Evolutionary conservation across 2,888 invertebrate genomes (phyloP).

Genomic region (Trachelus tabidus): DNA sequence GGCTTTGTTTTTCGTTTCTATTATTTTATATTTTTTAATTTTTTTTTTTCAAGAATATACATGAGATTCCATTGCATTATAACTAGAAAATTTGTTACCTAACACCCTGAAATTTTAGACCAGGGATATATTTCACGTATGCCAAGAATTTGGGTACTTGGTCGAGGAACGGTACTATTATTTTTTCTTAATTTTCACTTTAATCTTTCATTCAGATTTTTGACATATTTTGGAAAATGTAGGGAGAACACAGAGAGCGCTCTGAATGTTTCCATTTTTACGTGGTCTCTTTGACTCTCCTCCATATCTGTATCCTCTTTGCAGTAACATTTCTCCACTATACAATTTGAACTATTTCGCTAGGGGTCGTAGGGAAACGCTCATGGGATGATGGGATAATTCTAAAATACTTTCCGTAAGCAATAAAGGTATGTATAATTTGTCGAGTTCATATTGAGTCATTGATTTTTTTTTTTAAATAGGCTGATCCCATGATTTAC

Average conservation of each 20-base stretch:
- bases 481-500: no score
- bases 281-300: constrained; percentile 57
- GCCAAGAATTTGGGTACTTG: no score
- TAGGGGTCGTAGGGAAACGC: not conserved
- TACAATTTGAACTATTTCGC: constrained; percentile 1
- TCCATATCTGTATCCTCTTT: not conserved
- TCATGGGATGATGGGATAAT: no score
- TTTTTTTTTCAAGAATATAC: not conserved
- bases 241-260: no score
- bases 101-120: no score
- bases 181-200: constrained; percentile 44
- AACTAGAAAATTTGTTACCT: not conserved
- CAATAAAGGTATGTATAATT: no score
- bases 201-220: constrained; percentile 36
- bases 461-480: no score
- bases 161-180: no score
- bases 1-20: not conserved
- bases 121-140: no score
- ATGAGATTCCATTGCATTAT: not conserved
- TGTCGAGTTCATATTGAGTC: no score
- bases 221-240: constrained; percentile 41
- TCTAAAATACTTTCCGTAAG: no score
- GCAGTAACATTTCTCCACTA: constrained; percentile 4
- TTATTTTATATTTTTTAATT: not conserved
- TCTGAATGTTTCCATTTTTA: no score